Evolutionary conservation across 2,113 vertebrate species (phyloP), one percentile per base, ranked within the genome.

Genomic region (Mionectes macconnelli): DNA sequence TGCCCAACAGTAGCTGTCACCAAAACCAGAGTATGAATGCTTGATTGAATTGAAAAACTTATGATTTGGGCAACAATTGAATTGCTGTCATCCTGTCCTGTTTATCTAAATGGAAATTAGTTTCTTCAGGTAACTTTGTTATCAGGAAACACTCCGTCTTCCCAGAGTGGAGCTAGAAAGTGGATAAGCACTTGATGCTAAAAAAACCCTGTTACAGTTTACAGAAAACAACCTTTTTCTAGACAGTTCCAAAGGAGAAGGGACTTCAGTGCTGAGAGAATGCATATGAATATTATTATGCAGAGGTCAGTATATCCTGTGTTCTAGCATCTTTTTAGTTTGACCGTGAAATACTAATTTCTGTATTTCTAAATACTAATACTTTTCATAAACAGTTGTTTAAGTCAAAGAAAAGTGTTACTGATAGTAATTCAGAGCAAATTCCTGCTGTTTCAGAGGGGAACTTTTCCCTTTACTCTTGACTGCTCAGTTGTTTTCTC

Each of bases 381-480:
- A 0, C 19, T 79, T 78, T 82, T n/a, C 0, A 0, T 21, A 22
- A 30, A 30, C 17, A 14, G 9, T 40, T 35, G 13, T 39, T 56
- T 64, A 75, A 73, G 42, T 68, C 47, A 55, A 69, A 76, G 17
- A 45, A 72, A 28, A 15, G 33, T 25, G 9, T 49, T 70, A 39
- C 4, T n/a, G 18, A 28, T 33, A 14, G 35, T 49, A 21, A 52
- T 28, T 21, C 37, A 69, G 39, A 95, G 59, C 18, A 63, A 59
- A 77, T 67, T 87, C 75, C 84, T 89, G 33, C 57, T 89, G 22
- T 72, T 93, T 57, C 33, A n/a, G 64, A 52, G 47, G 39, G 37
- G 75, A 90, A 33, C 55, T 72, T 86, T 28, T 21, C 20, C 25
- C 31, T 84, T 77, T 68, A 11, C 37, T 72, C 3, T 30, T 72